Base-by-base conservation (phyloP, 2,888 invertebrate species). In the Trissolcus japonicus region DNA sequence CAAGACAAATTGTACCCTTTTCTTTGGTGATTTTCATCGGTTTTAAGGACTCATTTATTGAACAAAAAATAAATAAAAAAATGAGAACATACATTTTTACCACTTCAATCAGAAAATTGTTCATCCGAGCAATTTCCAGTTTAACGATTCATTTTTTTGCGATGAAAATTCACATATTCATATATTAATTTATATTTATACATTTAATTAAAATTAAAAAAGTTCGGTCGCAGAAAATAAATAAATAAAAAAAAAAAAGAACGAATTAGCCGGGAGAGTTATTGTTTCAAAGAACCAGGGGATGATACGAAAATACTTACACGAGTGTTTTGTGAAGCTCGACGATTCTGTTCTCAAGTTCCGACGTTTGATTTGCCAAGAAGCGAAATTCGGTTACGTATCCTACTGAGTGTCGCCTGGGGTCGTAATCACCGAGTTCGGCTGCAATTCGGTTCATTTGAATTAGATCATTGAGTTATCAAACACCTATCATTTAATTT, bases 301-400 rank as follows among this genome's bases (percentile, higher is more conserved):
- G 19, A 21, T 17, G 46, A 56, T n/a, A 11, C 11, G 51, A 11
- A 40, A 57, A 65, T 40, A 82, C 94, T 93, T 90, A 96, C 95
- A 95, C 93, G 72, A 98, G 91, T 80, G 95, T 94, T 89, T 95
- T 94, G 89, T 98, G 98, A 83, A 97, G 92, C 85, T 96, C 96
- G 46, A 94, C 94, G 81, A 98, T 96, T 83, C 95, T 92, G 66
- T 93, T 91, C 90, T 98, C 98, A 84, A 98, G 90, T 88, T 97
- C 97, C 46, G 95, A 93, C 63, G 96, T 96, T 90, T 98, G 98
- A 90, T 96, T 97, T 56, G 97, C 94, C 83, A 97, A 91, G 88
- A 98, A 94, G 79, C 97, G 93, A 90, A 98, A 98, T 91, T 98
- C 98, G 11, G 97, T 96, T 79, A 98, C 95, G 90, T 98, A 98